A percentile compares a stretch with the other conserved stretches of the same genome.
These are phyloP conservation scores for Lanius collurio DNA, from an alignment of 2,113 vertebrate species.

Conservation along the genomic window DNA sequence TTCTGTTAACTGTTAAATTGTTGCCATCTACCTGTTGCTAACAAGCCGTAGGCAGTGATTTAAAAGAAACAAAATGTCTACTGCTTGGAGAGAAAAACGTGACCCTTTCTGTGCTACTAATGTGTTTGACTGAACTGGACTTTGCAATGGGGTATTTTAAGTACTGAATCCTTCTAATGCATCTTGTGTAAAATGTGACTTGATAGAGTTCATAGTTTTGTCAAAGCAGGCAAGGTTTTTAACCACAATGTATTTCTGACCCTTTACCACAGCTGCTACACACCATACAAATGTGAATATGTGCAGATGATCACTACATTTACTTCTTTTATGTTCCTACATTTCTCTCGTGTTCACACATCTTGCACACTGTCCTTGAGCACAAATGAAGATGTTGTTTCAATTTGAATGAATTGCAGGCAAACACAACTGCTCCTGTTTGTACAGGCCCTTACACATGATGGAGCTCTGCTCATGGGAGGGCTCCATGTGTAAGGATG, in stretches of 20 bases:
- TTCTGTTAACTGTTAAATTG: slow-evolving; percentile 65
- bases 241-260: neutral
- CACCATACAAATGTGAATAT: neutral
- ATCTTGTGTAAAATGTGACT: neutral
- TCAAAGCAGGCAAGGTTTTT: neutral
- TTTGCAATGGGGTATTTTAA: neutral
- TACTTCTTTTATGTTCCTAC: neutral
- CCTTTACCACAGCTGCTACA: slow-evolving; percentile 17
- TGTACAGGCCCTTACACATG: neutral
- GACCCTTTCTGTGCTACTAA: neutral
- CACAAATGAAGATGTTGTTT: neutral
- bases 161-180: neutral
- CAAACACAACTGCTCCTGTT: neutral
- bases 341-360: neutral
- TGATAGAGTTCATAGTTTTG: neutral
- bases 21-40: neutral
- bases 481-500: neutral
- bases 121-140: neutral
- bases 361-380: neutral
- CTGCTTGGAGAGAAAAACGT: neutral
- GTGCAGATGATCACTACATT: neutral
- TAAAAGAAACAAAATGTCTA: neutral
- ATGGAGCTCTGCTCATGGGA: neutral
- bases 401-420: neutral
- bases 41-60: neutral